Base-by-base conservation (phyloP, 2,888 invertebrate genomes). In the Drosophila mimica region DNA sequence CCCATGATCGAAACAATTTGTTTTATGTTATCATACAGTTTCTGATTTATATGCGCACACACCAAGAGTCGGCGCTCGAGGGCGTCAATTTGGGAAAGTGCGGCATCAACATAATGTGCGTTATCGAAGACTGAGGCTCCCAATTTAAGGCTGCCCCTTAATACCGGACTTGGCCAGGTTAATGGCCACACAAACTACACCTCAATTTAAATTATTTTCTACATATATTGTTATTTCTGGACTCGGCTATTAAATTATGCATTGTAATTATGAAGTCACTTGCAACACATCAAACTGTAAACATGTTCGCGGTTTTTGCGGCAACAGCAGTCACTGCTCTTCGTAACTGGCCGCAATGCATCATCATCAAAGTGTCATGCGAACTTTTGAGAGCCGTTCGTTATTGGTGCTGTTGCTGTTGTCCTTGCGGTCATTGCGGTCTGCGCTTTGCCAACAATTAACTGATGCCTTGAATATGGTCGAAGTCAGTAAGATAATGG, bases 11-110 rank as follows among this genome's bases (percentile, higher is more conserved):
- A 88, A 97, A 97, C 94, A 98, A 98, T 94, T 93, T 98, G 89
- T 97, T 98, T 92, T 97, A 98, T 93, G 96, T 97, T 59, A 94
- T 98, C 74, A 94, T 98, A 85, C 95, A 98, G 88, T 97, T 98
- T 92, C 92, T 98, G 48, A 95, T 96, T 90, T 95, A 95, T 87
- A 96, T 97, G 76, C 96, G 96, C 82, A 94, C 94, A 76, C 95
- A 95, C 82, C 95, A 96, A 84, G 95, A 96, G 79, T 96, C 96
- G 25, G 95, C 96, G 94, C 93, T 97, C 49, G 97, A 97, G 91
- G 95, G 96, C 88, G 96, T 96, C 54, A 96, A 97, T 93, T 93
- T 97, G 56, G 97, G 97, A 53, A 94, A 95, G 92, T 96, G 96
- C 59, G 97, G 97, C 63, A 95, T 98, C 81, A 98, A 98, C 93